These are phyloP conservation scores for Sclerodermus sp. DNA, from an alignment of 2,888 invertebrate species.

Conservation along the genomic window DNA sequence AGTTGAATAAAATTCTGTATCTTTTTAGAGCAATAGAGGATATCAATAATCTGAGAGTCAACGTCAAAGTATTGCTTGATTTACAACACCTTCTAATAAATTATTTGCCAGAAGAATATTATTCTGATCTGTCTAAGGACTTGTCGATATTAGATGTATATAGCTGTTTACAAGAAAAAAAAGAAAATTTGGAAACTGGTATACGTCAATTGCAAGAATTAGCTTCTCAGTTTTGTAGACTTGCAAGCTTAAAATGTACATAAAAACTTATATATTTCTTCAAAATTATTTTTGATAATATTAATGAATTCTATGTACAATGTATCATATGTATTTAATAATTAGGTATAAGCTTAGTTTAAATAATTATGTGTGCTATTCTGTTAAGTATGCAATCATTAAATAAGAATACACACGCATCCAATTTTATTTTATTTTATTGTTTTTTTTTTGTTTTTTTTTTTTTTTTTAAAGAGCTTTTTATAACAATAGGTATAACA, in stretches of 20 bases:
- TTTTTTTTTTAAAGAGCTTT: neutral
- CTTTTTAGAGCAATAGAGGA: slow-evolving; percentile 41
- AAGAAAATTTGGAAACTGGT: slow-evolving; percentile 36
- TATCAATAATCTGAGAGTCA: slow-evolving; percentile 19
- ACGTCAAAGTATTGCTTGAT: slow-evolving; percentile 31
- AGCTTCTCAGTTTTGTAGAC: slow-evolving; percentile 39
- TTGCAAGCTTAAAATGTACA: slow-evolving; percentile 24
- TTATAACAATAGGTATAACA: too few species aligned
- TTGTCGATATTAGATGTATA: slow-evolving; percentile 42
- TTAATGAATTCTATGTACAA: too few species aligned
- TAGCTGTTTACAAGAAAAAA: slow-evolving; percentile 42
- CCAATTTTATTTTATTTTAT: too few species aligned
- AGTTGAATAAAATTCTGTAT: neutral
- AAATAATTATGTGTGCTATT: too few species aligned
- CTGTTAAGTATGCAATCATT: too few species aligned
- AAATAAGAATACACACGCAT: too few species aligned
- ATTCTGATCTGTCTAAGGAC: slow-evolving; percentile 10
- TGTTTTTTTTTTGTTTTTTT: neutral
- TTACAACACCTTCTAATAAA: slow-evolving; percentile 36
- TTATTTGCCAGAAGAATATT: slow-evolving; percentile 32
- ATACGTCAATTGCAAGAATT: slow-evolving; percentile 46
- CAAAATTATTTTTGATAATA: too few species aligned
- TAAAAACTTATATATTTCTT: neutral
- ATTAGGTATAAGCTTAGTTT: too few species aligned
- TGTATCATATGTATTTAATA: neutral